Evolutionary conservation across 2,113 vertebrate genomes (phyloP).

Genomic region (Jaculus jaculus): DNA sequence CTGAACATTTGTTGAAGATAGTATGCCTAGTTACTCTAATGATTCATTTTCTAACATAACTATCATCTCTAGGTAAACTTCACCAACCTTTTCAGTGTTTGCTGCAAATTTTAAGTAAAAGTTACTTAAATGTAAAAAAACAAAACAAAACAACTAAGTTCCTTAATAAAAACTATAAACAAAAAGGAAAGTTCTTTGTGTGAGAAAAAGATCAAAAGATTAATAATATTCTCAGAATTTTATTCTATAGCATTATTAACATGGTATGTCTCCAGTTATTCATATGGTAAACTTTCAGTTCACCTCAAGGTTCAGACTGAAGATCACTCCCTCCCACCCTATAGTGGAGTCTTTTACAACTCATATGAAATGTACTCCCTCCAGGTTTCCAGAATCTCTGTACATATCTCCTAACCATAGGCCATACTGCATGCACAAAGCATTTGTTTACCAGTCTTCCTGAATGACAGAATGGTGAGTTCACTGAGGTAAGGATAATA

Average conservation of each 20-base stretch:
- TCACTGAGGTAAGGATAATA: not conserved
- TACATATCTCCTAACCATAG: not conserved
- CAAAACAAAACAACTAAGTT: too few relatives aligned
- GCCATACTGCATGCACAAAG: not conserved
- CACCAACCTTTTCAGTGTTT: not conserved
- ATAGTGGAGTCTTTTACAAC: not conserved
- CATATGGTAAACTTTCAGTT: too few relatives aligned
- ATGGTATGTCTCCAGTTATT: not conserved
- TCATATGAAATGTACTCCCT: not conserved
- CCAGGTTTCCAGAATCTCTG: not conserved
- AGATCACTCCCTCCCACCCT: too few relatives aligned
- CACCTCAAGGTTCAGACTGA: not conserved
- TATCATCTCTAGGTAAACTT: not conserved
- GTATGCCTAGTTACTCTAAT: not conserved
- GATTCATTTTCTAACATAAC: slow-evolving; percentile 35
- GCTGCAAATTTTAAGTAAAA: not conserved
- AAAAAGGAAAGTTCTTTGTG: not conserved
- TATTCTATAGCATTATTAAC: not conserved
- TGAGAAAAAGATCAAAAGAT: not conserved
- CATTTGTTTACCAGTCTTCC: not conserved
- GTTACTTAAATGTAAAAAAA: not conserved
- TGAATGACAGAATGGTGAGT: not conserved
- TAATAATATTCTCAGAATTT: not conserved
- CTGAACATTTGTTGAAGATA: not conserved
- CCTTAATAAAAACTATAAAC: not conserved